Evolutionary conservation across 2,797 vertebrate genomes (phyloP), one percentile per base, ranked within the genome.

Genomic region (Tiaroga cobitis): DNA sequence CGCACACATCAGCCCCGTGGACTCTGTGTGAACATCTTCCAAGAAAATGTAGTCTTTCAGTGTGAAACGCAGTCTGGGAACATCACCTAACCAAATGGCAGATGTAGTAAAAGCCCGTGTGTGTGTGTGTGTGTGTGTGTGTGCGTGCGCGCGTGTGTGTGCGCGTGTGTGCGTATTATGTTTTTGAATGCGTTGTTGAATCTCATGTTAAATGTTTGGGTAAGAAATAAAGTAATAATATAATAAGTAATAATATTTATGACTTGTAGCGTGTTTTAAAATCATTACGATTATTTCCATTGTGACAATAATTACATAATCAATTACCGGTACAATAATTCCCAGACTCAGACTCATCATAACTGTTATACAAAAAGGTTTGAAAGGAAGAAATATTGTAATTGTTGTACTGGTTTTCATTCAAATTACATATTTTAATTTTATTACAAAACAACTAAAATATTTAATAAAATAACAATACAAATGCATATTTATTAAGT

Each of bases 21-120:
- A 74, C 56, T 82, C 54, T 15, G 34, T 46, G 11, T 37, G 29
- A 82, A 83, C 81, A 37, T 75, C 81, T 19, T 83, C 81, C 56
- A 74, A 49, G 70, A 74, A 82, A 74, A 82, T 49, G 8, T 8
- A 46, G 4, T 63, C 56, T 63, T 49, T 74, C 54, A 11, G 56
- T 59, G 46, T 82, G 56, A 74, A 63, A 74, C 7, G 13, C 56
- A 34, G 63, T 74, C 41, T 29, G 19, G 43, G 63, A 80, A 32
- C 78, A 51, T 68, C 29, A 51, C 41, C 39, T 49, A 63, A 74
- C 70, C 81, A 74, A 63, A 63, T 49, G 54, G 37, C 26, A 82
- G 69, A 82, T 73, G 80, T 59, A 56, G 67, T 49, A 24, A 80
- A 68, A 80, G 43, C 65, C 11, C 29, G 0, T 68, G 49, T 51